phyloP scores from a whole-genome alignment of 2,113 vertebrate genomes.

The Axis porcinus region DNA sequence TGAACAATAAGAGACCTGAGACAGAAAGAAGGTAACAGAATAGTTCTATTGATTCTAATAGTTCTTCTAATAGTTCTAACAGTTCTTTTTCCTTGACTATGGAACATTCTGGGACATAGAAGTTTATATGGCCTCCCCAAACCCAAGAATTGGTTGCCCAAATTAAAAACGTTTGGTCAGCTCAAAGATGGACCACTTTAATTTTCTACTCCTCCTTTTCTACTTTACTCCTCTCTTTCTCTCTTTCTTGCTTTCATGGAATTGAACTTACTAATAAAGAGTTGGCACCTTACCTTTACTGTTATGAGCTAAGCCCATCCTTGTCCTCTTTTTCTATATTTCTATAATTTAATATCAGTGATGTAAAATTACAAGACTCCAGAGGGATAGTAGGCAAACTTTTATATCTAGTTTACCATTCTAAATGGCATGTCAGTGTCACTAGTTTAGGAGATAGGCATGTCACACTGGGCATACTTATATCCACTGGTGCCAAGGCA shows the following conservation, averaged over 20 bases:
- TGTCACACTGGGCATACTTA: background rate
- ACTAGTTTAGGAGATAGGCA: background rate
- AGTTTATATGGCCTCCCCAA: background rate
- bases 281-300: background rate
- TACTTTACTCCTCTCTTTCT: background rate
- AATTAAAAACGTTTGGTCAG: background rate
- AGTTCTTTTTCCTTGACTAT: background rate
- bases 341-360: background rate
- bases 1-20: background rate
- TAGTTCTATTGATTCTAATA: background rate
- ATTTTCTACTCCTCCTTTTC: background rate
- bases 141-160: background rate
- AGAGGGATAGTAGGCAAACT: background rate
- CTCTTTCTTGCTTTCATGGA: background rate
- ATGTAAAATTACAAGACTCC: background rate
- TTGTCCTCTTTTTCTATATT: background rate
- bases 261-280: background rate
- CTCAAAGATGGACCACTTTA: background rate
- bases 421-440: background rate
- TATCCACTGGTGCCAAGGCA: background rate
- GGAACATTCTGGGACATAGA: background rate
- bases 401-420: background rate
- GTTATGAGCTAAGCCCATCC: background rate
- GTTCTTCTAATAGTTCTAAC: background rate
- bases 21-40: background rate